Evolutionary conservation across 2,797 vertebrate genomes (phyloP), one percentile per base, ranked within the genome.

Genomic region (Poecilia velifera): DNA sequence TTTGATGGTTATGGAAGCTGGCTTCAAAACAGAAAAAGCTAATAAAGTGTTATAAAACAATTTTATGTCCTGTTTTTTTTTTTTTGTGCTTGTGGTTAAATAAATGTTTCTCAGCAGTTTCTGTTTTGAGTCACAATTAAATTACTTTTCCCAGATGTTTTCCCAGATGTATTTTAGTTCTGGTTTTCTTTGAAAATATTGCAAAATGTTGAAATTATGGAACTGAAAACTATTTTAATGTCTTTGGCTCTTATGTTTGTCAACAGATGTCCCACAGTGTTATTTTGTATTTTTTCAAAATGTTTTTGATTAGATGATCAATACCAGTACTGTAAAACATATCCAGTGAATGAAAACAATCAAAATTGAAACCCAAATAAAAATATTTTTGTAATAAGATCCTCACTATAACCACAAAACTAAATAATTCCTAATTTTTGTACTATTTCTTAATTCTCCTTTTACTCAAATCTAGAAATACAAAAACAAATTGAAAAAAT

Each of bases 21-120:
- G 88, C 92, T 94, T 95, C 89, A 90, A 87, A 82, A 89, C 73
- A 88, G 90, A 90, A 89, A 88, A 90, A 88, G 82, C n/a, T 1
- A 92, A 90, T 91, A 90, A 89, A 92, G 51, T 76, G 82, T 75
- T 82, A 13, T 76, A 71, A 85, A 86, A 78, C n/a, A 9, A 1
- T 28, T 72, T 74, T 41, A 53, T 79, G n/a, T 72, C 46, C 28
- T 72, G 13, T 59, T 59, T 59, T 55, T 72, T 28, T 59, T 59
- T 59, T 55, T 55, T 70, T 2, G 41, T 28, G 13, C 13, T 71
- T 25, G 41, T 14, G 25, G 13, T 46, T 28, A 28, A 25, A 70
- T 39, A n/a, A 45, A 71, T 71, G 41, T 71, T 46, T 71, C 25
- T 45, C n/a, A 8, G 2, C 20, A 28, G 41, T n/a, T 71, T 70